Evolutionary conservation across 1,140 invertebrate genomes (phyloP).

Genomic region (Gryon sp.): DNA sequence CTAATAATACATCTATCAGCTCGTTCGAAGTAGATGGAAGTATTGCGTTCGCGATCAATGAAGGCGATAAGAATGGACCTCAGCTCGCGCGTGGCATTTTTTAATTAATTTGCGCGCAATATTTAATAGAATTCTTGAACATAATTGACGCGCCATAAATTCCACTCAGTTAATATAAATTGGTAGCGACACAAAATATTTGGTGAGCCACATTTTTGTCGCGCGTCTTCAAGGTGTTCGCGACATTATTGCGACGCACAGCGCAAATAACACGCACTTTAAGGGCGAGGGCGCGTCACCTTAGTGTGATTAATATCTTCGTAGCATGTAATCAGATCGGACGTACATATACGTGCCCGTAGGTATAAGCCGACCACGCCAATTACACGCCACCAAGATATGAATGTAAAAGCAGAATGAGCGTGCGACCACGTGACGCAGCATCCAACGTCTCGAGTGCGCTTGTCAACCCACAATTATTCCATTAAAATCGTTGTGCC

Average conservation of each 20-base stretch:
- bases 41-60: no score
- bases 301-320: constrained; percentile 76
- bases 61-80: constrained; percentile 64
- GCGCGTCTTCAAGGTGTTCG: constrained; percentile 1
- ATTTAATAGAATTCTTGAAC: constrained; percentile 71
- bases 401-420: constrained; percentile 32
- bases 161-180: constrained; percentile 20
- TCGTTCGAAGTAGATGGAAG: no score
- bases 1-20: no score
- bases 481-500: constrained; percentile 31
- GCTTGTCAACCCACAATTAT: constrained; percentile 30
- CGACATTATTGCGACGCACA: constrained; percentile 55
- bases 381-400: constrained; percentile 47
- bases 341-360: constrained; percentile 57
- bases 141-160: constrained; percentile 14
- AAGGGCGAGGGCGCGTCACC: constrained; percentile 74
- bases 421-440: constrained; percentile 24
- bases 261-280: constrained; percentile 72
- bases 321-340: constrained; percentile 77
- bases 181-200: constrained; percentile 26
- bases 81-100: constrained; percentile 71
- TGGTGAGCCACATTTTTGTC: constrained; percentile 21
- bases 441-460: constrained; percentile 31
- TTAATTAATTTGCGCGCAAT: constrained; percentile 72
- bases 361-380: constrained; percentile 32